Base-by-base conservation (phyloP, 2,888 invertebrate genomes). In the Argynnis bischoffii region DNA sequence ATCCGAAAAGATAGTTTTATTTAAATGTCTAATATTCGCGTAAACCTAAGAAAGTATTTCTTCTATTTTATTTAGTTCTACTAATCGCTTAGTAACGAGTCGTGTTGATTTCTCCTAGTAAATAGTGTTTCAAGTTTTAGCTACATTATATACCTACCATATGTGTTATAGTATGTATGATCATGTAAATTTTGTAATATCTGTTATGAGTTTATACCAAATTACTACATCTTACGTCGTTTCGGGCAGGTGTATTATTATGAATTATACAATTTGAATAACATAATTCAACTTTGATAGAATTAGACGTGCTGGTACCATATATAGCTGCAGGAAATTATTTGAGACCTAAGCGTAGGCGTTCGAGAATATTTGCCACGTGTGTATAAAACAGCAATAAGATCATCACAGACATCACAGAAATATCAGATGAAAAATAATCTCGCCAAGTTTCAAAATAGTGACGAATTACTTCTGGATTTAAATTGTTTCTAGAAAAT, bases 401-500 rank as follows among this genome's bases (percentile, higher is more conserved):
- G 26, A 55, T 55, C 50, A 68, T 64, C 60, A 60, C 59, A 46
- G 55, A 59, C 35, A 41, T 41, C 35, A 41, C 35, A 41, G 35
- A 41, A 67, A 64, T 67, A 67, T 60, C 55, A 66, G 46, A 72
- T 66, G 53, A 67, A 63, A 67, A 69, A 55, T 54, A 69, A 26
- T 61, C 66, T 46, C 55, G 75, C 76, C 76, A 77, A 75, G 71
- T 77, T 75, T 75, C 72, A 69, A 55, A 63, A 61, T 67, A 53
- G 71, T 74, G 74, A 76, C 69, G 70, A 69, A 71, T 72, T 66
- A 57, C 67, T 66, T 69, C 69, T 70, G 70, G 67, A 71, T 77
- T 78, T 64, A 50, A 77, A 78, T 78, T 80, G 75, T 79, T 84
- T 85, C 82, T 81, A 81, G 82, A 87, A 84, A 76, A 79, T 72